A percentile compares a stretch with the other conserved stretches of the same genome.
Evolutionary conservation across 2,888 invertebrate species (phyloP).

Genomic region (Drosophila mimetica): DNA sequence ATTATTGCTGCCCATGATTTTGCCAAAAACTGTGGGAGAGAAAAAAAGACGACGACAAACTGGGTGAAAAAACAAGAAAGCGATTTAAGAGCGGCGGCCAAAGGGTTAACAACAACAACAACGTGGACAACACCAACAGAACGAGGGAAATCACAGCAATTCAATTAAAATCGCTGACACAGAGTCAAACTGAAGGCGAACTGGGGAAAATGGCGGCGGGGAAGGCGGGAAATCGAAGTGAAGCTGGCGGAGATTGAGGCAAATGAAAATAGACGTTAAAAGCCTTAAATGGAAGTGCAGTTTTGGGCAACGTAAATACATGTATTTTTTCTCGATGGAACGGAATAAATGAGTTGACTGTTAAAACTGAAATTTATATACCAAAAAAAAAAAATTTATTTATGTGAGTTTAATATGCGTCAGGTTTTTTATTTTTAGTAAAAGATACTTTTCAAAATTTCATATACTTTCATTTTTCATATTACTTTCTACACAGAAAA

Average conservation of each 20-base stretch:
- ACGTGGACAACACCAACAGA: slow-evolving; percentile 14
- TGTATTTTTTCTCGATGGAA: not conserved
- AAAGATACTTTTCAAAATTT: no score
- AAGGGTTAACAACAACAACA: slow-evolving; percentile 34
- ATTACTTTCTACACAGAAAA: no score
- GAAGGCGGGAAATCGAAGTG: slow-evolving; percentile 4
- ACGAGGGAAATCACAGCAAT: slow-evolving; percentile 47
- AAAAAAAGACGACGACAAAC: slow-evolving; percentile 5
- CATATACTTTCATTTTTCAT: no score
- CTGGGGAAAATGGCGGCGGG: not conserved
- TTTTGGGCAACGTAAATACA: slow-evolving; percentile 12
- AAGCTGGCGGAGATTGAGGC: slow-evolving; percentile 8
- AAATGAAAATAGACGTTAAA: slow-evolving; percentile 53
- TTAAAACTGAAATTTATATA: no score
- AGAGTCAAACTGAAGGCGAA: slow-evolving; percentile 15
- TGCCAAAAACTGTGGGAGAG: slow-evolving; percentile 77
- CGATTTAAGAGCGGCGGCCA: slow-evolving; percentile 23
- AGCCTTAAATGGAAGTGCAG: slow-evolving; percentile 45
- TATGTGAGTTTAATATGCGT: no score
- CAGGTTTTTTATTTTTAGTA: no score
- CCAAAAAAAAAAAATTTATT: no score
- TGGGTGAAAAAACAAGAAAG: slow-evolving; percentile 9
- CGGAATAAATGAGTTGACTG: no score
- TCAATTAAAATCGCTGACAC: slow-evolving; percentile 63
- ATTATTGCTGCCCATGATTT: slow-evolving; percentile 83